Percentiles rank a stretch among this genome's conserved stretches.
Evolutionary conservation across 2,797 vertebrate species (phyloP).

Genomic region (Enteromius unitaeniatus): DNA sequence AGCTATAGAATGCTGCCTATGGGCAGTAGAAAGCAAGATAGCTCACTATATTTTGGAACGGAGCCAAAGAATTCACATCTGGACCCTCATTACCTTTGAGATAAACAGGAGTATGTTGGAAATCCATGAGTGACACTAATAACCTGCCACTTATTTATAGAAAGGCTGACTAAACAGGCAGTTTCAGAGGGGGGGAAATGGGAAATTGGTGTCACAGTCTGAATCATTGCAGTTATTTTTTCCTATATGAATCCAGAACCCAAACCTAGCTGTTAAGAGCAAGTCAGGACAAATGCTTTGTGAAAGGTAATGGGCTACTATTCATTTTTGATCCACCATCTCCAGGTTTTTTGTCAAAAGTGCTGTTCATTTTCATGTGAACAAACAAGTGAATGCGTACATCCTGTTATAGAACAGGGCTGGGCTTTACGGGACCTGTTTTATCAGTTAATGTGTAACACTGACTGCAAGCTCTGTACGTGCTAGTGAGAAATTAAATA

Average conservation of each 20-base stretch:
- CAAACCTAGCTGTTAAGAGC: neutral
- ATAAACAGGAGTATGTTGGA: neutral
- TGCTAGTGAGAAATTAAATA: neutral
- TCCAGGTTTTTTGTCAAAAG: neutral
- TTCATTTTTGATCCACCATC: neutral
- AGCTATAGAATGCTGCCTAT: neutral
- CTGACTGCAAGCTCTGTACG: too few relatives aligned
- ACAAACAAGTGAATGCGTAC: neutral
- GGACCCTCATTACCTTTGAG: constrained; percentile 27
- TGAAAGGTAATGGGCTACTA: neutral
- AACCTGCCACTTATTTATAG: constrained; percentile 28
- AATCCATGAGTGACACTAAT: constrained; percentile 31
- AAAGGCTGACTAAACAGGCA: constrained; percentile 3
- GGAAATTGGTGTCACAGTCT: constrained; percentile 18
- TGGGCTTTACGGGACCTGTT: neutral
- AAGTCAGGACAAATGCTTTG: constrained; percentile 13
- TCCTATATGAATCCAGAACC: constrained; percentile 5
- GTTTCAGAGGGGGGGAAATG: neutral
- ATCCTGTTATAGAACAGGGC: neutral
- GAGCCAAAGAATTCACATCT: constrained; percentile 21
- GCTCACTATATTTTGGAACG: neutral
- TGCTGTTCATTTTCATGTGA: neutral
- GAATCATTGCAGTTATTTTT: constrained; percentile 6
- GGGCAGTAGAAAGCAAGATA: constrained; percentile 10
- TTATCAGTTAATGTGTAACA: neutral